These are phyloP conservation scores for Euleptes europaea DNA, from an alignment of 2,113 vertebrate species.

Conservation along the genomic window DNA sequence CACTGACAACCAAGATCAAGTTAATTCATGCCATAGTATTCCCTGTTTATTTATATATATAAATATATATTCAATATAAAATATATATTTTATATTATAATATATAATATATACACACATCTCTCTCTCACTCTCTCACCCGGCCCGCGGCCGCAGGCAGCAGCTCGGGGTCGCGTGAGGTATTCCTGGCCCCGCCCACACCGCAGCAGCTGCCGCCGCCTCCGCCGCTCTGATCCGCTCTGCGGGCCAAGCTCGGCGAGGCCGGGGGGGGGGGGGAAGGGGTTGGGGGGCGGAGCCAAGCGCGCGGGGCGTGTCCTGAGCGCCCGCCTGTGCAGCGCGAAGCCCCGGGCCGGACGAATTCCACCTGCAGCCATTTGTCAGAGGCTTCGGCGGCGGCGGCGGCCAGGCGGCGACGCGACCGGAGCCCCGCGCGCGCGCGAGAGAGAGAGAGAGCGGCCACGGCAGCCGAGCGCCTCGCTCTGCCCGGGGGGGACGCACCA, in stretches of 20 bases:
- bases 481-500: background rate
- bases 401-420: too few species aligned
- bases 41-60: too few species aligned
- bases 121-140: too few species aligned
- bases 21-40: too few species aligned
- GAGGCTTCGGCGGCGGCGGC: background rate
- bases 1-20: too few species aligned
- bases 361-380: background rate
- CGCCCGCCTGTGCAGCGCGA: background rate
- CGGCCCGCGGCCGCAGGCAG: slow-evolving; percentile 2
- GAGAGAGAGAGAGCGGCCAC: background rate
- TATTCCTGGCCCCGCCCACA: slow-evolving; percentile 52
- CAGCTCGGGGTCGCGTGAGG: background rate
- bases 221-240: background rate
- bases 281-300: too few species aligned
- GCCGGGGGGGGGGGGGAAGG: too few species aligned
- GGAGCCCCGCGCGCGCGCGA: background rate
- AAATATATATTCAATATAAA: too few species aligned
- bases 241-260: background rate
- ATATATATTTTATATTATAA: too few species aligned
- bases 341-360: background rate
- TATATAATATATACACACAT: too few species aligned
- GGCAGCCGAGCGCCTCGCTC: background rate
- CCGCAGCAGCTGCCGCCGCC: background rate
- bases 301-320: background rate